Evolutionary conservation across 2,888 invertebrate species (phyloP).

Genomic region (Spodoptera littoralis): DNA sequence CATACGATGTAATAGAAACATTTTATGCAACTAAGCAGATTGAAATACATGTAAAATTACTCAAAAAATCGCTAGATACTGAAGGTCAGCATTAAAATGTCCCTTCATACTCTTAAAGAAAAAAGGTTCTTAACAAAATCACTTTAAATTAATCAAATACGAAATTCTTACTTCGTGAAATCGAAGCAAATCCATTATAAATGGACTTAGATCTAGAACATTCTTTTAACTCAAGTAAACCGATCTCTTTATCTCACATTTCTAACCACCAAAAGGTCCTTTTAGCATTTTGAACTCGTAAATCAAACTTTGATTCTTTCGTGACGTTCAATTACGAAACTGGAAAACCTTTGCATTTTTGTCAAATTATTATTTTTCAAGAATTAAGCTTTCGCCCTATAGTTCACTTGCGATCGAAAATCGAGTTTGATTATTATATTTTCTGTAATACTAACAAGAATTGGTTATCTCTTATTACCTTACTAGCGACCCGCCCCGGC

Average conservation of each 20-base stretch:
- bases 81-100: too few relatives aligned
- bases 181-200: constrained; percentile 11
- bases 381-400: constrained; percentile 10
- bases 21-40: too few relatives aligned
- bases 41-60: too few relatives aligned
- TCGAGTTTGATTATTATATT: too few relatives aligned
- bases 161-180: neutral
- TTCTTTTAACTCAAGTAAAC: constrained; percentile 10
- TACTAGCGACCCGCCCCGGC: too few relatives aligned
- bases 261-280: constrained; percentile 26
- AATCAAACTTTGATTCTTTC: constrained; percentile 43
- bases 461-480: too few relatives aligned
- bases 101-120: too few relatives aligned
- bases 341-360: constrained; percentile 8
- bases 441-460: too few relatives aligned
- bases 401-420: constrained; percentile 2
- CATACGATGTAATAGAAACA: too few relatives aligned
- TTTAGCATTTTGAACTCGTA: constrained; percentile 35
- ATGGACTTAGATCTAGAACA: constrained; percentile 1
- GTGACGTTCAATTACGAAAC: constrained; percentile 32
- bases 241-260: constrained; percentile 24
- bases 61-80: too few relatives aligned
- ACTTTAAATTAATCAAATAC: constrained; percentile 10
- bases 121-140: too few relatives aligned
- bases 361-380: constrained; percentile 11